phyloP scores from a whole-genome alignment of 2,113 vertebrate species.

The Rhabdornis inornatus region DNA sequence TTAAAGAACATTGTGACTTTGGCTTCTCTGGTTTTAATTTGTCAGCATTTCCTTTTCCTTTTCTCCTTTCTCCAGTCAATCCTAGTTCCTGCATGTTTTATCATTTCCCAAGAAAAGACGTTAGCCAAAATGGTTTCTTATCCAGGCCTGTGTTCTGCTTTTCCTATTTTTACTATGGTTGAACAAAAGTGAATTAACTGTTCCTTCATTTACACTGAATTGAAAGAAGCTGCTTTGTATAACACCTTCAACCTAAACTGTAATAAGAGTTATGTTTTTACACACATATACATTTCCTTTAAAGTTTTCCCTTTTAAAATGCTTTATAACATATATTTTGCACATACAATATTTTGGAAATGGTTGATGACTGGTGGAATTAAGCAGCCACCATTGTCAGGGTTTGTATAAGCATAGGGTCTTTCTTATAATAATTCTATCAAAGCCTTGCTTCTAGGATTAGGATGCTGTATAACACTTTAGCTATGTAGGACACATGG shows the following conservation, averaged over 20 bases:
- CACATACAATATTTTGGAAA: neutral
- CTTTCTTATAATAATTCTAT: neutral
- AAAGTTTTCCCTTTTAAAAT: neutral
- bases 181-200: neutral
- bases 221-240: neutral
- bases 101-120: neutral
- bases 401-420: neutral
- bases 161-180: neutral
- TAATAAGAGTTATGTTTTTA: neutral
- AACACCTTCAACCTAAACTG: neutral
- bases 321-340: neutral
- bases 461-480: neutral
- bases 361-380: neutral
- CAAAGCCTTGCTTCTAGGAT: neutral
- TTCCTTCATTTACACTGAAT: neutral
- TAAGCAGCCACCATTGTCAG: neutral
- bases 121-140: neutral
- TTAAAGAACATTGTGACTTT: neutral
- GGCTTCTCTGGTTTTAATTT: neutral
- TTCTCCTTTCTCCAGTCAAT: neutral
- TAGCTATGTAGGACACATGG: neutral
- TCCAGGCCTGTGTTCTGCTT: neutral
- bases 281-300: neutral
- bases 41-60: neutral
- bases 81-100: neutral